These are phyloP conservation scores for Ondatra zibethicus DNA, from an alignment of 2,113 vertebrate genomes.

Conservation along the genomic window DNA sequence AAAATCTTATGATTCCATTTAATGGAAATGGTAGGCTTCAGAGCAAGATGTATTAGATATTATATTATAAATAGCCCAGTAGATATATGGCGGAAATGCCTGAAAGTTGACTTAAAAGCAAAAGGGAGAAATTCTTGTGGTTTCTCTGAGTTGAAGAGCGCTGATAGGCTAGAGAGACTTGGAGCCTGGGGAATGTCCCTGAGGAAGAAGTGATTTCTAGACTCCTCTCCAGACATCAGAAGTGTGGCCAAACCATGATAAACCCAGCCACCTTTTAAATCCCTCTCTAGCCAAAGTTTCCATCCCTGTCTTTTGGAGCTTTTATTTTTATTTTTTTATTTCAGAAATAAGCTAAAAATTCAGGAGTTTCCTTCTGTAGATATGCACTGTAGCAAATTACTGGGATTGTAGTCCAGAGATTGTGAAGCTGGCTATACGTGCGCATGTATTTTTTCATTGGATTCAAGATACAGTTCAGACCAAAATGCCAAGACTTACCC, in stretches of 20 bases:
- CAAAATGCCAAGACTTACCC: background rate
- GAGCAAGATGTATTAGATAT: background rate
- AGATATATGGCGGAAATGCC: background rate
- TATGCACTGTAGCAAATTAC: background rate
- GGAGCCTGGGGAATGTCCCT: background rate
- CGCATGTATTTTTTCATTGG: background rate
- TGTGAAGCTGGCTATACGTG: background rate
- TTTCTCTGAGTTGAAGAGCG: background rate
- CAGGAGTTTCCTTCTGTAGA: conserved; percentile 46
- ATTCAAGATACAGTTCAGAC: conserved; percentile 31
- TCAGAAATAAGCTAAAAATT: background rate
- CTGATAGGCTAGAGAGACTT: background rate
- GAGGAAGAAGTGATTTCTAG: background rate
- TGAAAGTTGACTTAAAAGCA: conserved; percentile 46
- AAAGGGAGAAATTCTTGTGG: background rate
- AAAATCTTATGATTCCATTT: conserved; percentile 21
- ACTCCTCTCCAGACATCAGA: background rate
- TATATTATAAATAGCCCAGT: background rate
- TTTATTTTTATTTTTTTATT: background rate
- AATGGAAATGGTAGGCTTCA: conserved; percentile 42
- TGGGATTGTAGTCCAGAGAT: background rate
- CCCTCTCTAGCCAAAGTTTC: conserved; percentile 17
- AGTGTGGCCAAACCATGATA: background rate
- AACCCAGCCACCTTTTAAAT: background rate
- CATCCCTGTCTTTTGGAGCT: background rate